Percentiles rank a stretch among this genome's conserved stretches.
These are phyloP conservation scores for Pocillopora meandrina DNA, from an alignment of 92 coral and sea anemone genomes.

Conservation along the genomic window DNA sequence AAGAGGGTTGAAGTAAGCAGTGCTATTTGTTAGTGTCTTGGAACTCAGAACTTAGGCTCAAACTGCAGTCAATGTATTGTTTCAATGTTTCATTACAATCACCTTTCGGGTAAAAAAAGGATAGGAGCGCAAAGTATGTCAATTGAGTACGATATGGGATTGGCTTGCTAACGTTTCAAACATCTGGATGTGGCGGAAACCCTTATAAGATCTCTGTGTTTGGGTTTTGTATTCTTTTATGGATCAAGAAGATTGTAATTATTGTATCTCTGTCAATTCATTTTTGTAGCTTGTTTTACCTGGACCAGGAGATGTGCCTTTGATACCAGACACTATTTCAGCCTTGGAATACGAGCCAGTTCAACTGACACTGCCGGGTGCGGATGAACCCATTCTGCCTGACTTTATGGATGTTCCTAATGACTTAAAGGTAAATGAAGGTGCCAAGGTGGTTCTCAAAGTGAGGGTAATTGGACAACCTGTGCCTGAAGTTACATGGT, in stretches of 20 bases:
- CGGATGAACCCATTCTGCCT: conserved; percentile 36
- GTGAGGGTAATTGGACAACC: conserved; percentile 79
- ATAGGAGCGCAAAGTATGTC: too few species aligned
- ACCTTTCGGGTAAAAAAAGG: too few species aligned
- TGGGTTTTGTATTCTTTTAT: too few species aligned
- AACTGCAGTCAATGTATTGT: too few species aligned
- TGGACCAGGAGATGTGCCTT: conserved; percentile 24
- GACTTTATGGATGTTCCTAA: conserved; percentile 57
- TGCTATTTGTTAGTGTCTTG: too few species aligned
- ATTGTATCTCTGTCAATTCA: not conserved
- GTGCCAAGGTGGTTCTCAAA: conserved; percentile 70
- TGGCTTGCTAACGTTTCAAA: too few species aligned
- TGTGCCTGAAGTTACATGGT: conserved; percentile 81
- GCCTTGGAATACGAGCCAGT: conserved; percentile 72
- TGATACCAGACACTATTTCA: conserved; percentile 40
- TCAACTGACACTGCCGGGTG: conserved; percentile 65
- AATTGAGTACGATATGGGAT: too few species aligned
- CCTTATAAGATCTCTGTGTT: too few species aligned
- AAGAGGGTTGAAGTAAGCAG: not conserved
- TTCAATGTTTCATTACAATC: too few species aligned
- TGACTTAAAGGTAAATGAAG: conserved; percentile 71
- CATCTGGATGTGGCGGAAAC: too few species aligned
- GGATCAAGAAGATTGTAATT: too few species aligned
- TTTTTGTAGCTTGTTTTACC: conserved; percentile 10
- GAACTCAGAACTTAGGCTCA: too few species aligned